Evolutionary conservation across 1,140 invertebrate species (phyloP), one percentile per base, ranked within the genome.

Genomic region (Procambarus virginalis): DNA sequence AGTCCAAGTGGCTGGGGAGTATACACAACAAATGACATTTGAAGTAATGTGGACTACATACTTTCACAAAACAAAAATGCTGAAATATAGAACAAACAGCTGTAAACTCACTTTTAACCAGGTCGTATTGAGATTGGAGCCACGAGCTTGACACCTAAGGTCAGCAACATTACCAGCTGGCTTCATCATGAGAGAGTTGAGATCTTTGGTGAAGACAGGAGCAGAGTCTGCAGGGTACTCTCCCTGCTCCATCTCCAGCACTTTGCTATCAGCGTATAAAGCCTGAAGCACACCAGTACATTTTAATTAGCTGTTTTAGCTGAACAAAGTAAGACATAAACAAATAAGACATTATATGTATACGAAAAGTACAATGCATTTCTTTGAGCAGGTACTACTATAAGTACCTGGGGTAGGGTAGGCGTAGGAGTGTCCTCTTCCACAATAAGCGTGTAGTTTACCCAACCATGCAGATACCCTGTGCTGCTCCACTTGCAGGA

Each of bases 161-260:
- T 94, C 94, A 0, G 96, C 93, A 92, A 95, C 95, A 80, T 95
- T 96, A 9, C 96, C 96, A 9, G 96, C 96, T 2, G 96, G 96
- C 91, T 95, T 95, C 3, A 95, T 95, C 2, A 96, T 93, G 3
- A 92, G 90, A 17, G 84, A 81, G 34, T 94, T 92, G 78, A 93
- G 92, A 51, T 94, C 93, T 95, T 95, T 95, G 58, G 94, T 95
- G 92, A 95, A 95, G 5, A 92, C 92, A 0, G 94, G 94, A 0
- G 93, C 86, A 0, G 92, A 90, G 0, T 77, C 80, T 5, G 75
- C 17, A 34, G 55, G 6, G 12, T 45, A n/a, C 64, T 77, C 76
- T 17, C 34, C 58, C 3, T 55, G 49, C 12, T 70, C 85, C 5
- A 55, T 34, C 20, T 89, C 91, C 17, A 86, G 51, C 20, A 91